Evolutionary conservation across 2,797 vertebrate species (phyloP).

Genomic region (Telmatherina bonti): DNA sequence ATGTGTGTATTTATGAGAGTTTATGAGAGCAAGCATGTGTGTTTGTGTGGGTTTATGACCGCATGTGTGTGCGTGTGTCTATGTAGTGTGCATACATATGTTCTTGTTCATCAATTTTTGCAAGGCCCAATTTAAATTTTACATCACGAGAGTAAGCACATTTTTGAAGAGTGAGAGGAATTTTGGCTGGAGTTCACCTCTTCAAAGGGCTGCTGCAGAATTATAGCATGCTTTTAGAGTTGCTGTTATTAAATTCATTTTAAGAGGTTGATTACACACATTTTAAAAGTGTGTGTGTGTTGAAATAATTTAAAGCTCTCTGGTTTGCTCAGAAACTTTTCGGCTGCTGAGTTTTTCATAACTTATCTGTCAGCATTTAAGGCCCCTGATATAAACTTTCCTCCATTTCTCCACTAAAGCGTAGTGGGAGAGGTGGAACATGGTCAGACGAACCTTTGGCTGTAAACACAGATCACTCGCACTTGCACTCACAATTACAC

Average conservation of each 20-base stretch:
- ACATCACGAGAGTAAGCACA: conserved; percentile 46
- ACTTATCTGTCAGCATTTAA: neutral
- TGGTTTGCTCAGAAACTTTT: neutral
- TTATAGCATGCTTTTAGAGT: conserved; percentile 23
- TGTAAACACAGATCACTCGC: too few relatives aligned
- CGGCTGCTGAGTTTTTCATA: too few relatives aligned
- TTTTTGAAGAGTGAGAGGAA: conserved; percentile 52
- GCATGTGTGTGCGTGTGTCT: conserved; percentile 16
- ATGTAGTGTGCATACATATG: conserved; percentile 38
- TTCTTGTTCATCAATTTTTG: conserved; percentile 49
- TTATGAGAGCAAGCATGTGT: conserved; percentile 18
- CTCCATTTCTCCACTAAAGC: neutral
- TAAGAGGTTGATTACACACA: conserved; percentile 33
- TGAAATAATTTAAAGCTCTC: conserved; percentile 16
- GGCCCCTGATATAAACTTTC: neutral
- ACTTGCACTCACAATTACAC: too few relatives aligned
- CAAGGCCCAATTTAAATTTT: conserved; percentile 51
- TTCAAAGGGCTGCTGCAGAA: conserved; percentile 44
- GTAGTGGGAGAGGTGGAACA: neutral
- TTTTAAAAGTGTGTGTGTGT: neutral
- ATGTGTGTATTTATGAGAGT: conserved; percentile 13
- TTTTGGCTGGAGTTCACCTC: conserved; percentile 25
- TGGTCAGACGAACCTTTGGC: neutral
- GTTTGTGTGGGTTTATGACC: conserved; percentile 20
- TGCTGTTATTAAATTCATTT: conserved; percentile 36